These are phyloP conservation scores for Bradysia coprophila DNA, from an alignment of 1,140 invertebrate genomes.

Conservation along the genomic window DNA sequence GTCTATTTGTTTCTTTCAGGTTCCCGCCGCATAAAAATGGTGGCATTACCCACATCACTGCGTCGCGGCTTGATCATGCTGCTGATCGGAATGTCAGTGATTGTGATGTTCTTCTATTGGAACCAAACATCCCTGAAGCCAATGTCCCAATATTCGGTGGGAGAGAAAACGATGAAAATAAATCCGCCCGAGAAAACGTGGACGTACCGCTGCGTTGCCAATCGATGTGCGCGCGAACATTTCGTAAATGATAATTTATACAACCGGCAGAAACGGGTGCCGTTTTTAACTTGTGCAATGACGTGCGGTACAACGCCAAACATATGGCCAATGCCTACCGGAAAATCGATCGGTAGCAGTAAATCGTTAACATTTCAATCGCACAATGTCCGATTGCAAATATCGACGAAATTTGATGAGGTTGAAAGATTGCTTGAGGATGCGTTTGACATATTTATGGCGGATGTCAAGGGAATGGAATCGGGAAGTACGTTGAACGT, in stretches of 20 bases:
- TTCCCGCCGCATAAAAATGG: too few relatives aligned
- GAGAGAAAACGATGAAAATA: constrained; percentile 2
- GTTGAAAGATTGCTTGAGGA: constrained; percentile 13
- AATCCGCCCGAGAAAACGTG: constrained; percentile 21
- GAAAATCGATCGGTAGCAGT: constrained; percentile 13
- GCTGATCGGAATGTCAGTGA: constrained; percentile 15
- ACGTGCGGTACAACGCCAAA: constrained; percentile 19
- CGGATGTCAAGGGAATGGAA: constrained; percentile 14
- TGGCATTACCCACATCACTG: constrained; percentile 21
- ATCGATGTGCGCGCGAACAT: constrained; percentile 15
- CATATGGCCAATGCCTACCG: constrained; percentile 23
- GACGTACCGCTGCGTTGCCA: constrained; percentile 21
- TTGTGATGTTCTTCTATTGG: constrained; percentile 22
- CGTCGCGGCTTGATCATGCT: constrained; percentile 16
- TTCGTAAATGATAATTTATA: constrained; percentile 9
- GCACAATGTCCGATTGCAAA: constrained; percentile 13
- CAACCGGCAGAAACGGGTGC: constrained; percentile 17
- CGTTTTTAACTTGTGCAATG: constrained; percentile 22
- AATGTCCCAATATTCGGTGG: constrained; percentile 14
- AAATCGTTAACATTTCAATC: constrained; percentile 17
- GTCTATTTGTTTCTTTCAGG: too few relatives aligned
- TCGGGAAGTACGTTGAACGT: too few relatives aligned
- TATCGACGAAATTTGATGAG: constrained; percentile 15
- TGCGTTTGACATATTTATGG: constrained; percentile 17
- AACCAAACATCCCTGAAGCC: constrained; percentile 17